Base-by-base conservation (phyloP, 2,888 invertebrate species). In the Eumacrocentrus americanus region DNA sequence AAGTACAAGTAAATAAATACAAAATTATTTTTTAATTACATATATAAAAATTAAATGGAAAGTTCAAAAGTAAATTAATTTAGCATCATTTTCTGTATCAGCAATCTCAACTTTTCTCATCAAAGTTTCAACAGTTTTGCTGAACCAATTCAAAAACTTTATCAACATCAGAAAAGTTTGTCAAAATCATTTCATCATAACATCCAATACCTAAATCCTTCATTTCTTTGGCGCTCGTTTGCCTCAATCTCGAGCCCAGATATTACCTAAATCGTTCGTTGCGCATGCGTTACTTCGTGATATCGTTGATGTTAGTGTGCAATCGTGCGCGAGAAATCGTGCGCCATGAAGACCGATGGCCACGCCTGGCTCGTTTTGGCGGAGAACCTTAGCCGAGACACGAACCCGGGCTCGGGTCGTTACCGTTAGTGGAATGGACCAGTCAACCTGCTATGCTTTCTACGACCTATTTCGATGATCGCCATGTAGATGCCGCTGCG, bases 381-480 rank as follows among this genome's bases (percentile, higher is more conserved):
- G 67, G 66, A 20, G 48, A 16, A 22, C 64, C 76, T 71, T 81
- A 80, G 80, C 79, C 70, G 73, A 75, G 80, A 80, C 79, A 72
- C 80, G 72, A 80, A 80, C 80, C 80, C 70, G 54, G 62, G 68
- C 65, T 62, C 65, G 55, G 75, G 75, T 77, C 80, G 79, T 81
- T 81, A 81, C 81, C 81, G 78, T 80, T 80, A 81, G 81, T 69
- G 77, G 80, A 80, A 80, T 79, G 77, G 77, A 72, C 74, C 71
- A 67, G 62, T 65, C 62, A 63, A 64, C 65, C 68, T 63, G 57
- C 68, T 60, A 66, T 70, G 69, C 71, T 70, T 70, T 72, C 78
- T 73, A 79, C 79, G 74, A 77, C 73, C 74, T 78, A 80, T 81
- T 81, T 80, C 81, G 72, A 79, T 79, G 77, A 75, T 76, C 75